These are phyloP conservation scores for Anorthoa munda DNA, from an alignment of 2,888 invertebrate genomes.

Conservation along the genomic window DNA sequence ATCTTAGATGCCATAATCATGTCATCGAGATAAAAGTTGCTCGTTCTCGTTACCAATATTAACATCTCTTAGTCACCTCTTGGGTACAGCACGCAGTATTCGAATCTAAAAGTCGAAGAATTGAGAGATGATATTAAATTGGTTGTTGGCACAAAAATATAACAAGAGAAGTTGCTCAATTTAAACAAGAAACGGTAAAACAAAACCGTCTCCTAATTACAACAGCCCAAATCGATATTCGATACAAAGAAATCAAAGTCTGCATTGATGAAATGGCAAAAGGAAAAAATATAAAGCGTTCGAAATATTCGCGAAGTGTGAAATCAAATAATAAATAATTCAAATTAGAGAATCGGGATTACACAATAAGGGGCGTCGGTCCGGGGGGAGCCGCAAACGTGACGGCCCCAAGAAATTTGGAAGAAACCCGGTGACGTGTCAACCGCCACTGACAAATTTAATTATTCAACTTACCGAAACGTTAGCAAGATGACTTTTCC, in stretches of 20 bases:
- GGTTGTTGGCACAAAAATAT: neutral
- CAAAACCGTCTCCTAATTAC: slow-evolving; percentile 43
- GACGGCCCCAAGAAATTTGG: slow-evolving; percentile 85
- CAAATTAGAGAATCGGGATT: slow-evolving; percentile 87
- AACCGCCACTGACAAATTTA: slow-evolving; percentile 90
- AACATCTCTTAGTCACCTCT: slow-evolving; percentile 21
- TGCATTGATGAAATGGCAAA: slow-evolving; percentile 50
- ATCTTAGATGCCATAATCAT: slow-evolving; percentile 7
- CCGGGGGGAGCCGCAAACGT: slow-evolving; percentile 80
- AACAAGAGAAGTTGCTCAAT: neutral
- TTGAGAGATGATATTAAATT: neutral
- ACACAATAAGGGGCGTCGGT: slow-evolving; percentile 80
- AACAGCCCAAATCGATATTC: slow-evolving; percentile 49
- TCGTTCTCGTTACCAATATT: slow-evolving; percentile 24
- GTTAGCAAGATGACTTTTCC: slow-evolving; percentile 90
- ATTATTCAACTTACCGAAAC: slow-evolving; percentile 91
- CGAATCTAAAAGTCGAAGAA: neutral
- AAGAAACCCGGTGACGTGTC: slow-evolving; percentile 89
- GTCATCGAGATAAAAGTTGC: slow-evolving; percentile 14
- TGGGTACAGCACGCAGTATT: slow-evolving; percentile 8
- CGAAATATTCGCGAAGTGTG: slow-evolving; percentile 78
- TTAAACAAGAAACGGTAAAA: slow-evolving; percentile 43
- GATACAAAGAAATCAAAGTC: slow-evolving; percentile 59
- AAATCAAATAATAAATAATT: slow-evolving; percentile 90
- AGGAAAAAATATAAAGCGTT: slow-evolving; percentile 62